Evolutionary conservation across 2,797 vertebrate genomes (phyloP), one percentile per base, ranked within the genome.

Genomic region (Geotrypetes seraphini): DNA sequence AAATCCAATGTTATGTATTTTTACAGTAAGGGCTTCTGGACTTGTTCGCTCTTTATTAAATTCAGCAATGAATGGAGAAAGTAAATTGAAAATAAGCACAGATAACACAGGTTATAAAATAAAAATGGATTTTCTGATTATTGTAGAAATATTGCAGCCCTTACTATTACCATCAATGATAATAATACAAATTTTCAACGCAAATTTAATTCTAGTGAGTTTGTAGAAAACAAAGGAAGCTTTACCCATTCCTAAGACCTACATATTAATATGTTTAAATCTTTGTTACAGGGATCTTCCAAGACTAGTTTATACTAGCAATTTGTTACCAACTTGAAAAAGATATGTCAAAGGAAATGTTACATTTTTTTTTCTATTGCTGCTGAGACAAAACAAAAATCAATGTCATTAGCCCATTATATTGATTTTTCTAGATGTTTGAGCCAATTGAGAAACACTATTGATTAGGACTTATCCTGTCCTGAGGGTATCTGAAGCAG

Each of bases 391-490:
- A 56, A 67, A 63, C 60, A 76, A 69, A 84, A 75, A 74, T 72
- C 75, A 35, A 46, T 71, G 57, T 53, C 57, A 75, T 74, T 75
- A 76, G 63, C 49, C 71, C 61, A 54, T 65, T 63, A 58, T 78
- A 83, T 76, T 70, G 79, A 86, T 79, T 74, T 73, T 74, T 66
- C 66, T 69, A 64, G 42, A 57, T 57, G 56, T 43, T 56, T 71
- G 44, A 74, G 66, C 54, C 63, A 69, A 61, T 59, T 51, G 70
- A 75, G 71, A 68, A 67, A 57, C 63, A 58, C 54, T 83, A 86
- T 84, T 81, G 83, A 88, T 80, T 64, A 68, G 57, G 43, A 69
- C 60, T 73, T 71, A 81, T 81, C 73, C 63, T 67, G 53, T 74
- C 80, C 78, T 74, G 48, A 50, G 75, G 75, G 71, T 69, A 67